Base-by-base conservation (phyloP, 2,797 vertebrate species). In the Dromococcyx pavoninus region DNA sequence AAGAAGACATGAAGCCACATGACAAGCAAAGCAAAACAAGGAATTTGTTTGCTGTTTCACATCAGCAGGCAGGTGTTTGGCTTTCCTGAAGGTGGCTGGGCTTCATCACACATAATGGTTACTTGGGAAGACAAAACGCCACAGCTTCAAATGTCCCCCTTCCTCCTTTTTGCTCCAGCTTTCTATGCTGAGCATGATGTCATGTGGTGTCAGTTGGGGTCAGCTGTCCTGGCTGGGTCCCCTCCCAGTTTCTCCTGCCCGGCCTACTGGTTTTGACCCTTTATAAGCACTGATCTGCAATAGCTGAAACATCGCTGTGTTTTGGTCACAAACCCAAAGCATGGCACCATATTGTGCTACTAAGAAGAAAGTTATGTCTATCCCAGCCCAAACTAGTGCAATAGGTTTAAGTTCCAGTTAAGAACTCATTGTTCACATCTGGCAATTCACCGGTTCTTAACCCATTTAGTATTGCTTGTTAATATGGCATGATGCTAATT, bases 71-170 rank as follows among this genome's bases (percentile, higher is more conserved):
- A n/a, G 32, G 17, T 57, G 46, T 76, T 76, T 25, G 33, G 32
- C 64, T 27, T 12, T 35, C 51, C 17, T n/a, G 72, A 56, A 50
- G 27, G 61, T 44, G 44, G 30, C 60, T 28, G 56, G 37, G 28
- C 33, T 86, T 27, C 13, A 10, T 48, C 19, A 13, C 0, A 2
- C 0, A 0, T 23, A 33, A 8, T 3, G 5, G 50, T 76, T n/a
- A 10, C 30, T 50, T 64, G 62, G 53, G 39, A 56, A 67, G n/a
- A 39, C 32, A 88, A 58, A 18, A 66, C 0, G 0, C 14, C n/a
- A 22, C 69, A 13, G 6, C 10, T 58, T 15, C 2, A 1, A 70
- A 61, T 0, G 3, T 48, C 6, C 22, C 9, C 8, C 17, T 30
- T 44, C 24, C 9, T 71, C 1, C 28, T 83, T 1, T 54, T 69